Evolutionary conservation across 2,888 invertebrate species (phyloP).

Genomic region (Caradrina kadenii): DNA sequence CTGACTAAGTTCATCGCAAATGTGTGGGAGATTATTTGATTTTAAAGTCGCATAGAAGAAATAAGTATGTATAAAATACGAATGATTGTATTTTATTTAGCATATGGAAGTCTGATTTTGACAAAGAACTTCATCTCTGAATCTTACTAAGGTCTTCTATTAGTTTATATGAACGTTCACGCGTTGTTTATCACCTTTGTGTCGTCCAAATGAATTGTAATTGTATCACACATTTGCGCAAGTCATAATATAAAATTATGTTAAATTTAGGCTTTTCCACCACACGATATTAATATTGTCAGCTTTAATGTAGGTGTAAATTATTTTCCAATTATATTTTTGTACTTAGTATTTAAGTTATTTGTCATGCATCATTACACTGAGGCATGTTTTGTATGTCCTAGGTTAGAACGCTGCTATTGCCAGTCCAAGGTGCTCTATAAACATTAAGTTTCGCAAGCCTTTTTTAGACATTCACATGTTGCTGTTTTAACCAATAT

Average conservation of each 20-base stretch:
- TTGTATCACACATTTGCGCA: slow-evolving; percentile 44
- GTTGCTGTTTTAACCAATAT: slow-evolving; percentile 12
- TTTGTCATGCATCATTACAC: slow-evolving; percentile 58
- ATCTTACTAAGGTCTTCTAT: background rate
- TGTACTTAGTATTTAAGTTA: slow-evolving; percentile 80
- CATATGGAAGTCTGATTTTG: background rate
- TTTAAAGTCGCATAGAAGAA: background rate
- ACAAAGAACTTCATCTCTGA: background rate
- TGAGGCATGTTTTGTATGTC: slow-evolving; percentile 54
- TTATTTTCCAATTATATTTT: slow-evolving; percentile 82
- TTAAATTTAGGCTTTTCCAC: slow-evolving; percentile 56
- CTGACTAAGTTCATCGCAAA: slow-evolving; percentile 47
- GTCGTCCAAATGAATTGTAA: background rate
- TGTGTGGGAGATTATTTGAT: slow-evolving; percentile 40
- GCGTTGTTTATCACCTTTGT: background rate
- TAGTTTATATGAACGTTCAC: background rate
- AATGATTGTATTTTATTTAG: slow-evolving; percentile 21
- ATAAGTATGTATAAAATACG: background rate
- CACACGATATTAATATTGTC: slow-evolving; percentile 76
- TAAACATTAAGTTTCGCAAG: slow-evolving; percentile 29
- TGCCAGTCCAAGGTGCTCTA: slow-evolving; percentile 58
- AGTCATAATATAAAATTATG: slow-evolving; percentile 49
- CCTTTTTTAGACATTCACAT: slow-evolving; percentile 8
- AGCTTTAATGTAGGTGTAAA: slow-evolving; percentile 85
- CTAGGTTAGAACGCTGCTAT: slow-evolving; percentile 47